Conservation (phyloP, 2,888 invertebrate genomes). For the Caenorhabditis macrosperma region DNA sequence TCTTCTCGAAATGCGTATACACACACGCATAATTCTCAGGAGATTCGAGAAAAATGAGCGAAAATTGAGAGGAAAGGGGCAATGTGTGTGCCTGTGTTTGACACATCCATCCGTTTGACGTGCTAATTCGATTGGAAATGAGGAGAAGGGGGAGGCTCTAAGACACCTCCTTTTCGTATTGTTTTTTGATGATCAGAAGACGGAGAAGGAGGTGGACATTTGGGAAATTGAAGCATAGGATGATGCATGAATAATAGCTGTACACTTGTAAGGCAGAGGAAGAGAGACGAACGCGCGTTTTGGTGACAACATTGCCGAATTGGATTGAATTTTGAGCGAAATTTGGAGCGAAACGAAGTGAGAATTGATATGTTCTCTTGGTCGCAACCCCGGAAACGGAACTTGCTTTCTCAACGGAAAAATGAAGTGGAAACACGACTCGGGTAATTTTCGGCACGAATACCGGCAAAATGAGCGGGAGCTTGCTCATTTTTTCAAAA, state of each 20-base stretch:
- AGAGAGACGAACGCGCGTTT: not conserved
- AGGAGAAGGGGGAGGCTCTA: no score
- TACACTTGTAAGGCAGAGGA: not conserved
- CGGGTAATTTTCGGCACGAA: no score
- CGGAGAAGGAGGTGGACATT: not conserved
- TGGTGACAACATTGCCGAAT: conserved; percentile 16
- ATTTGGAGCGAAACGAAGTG: conserved; percentile 13
- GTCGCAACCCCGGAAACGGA: no score
- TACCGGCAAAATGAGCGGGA: no score
- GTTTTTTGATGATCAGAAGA: no score
- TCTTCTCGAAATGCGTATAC: not conserved
- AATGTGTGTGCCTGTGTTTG: conserved; percentile 23
- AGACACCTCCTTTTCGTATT: no score
- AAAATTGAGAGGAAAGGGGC: not conserved
- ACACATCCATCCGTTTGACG: conserved; percentile 41
- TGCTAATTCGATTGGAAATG: conserved; percentile 49
- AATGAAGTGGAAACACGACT: no score
- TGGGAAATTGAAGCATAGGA: conserved; percentile 14
- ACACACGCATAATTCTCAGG: conserved; percentile 47
- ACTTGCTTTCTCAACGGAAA: no score
- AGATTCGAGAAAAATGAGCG: conserved; percentile 18
- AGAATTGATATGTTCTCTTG: no score
- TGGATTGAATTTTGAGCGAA: conserved; percentile 34
- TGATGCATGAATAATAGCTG: conserved; percentile 45
- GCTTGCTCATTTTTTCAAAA: no score